Evolutionary conservation across 2,113 vertebrate genomes (phyloP), one percentile per base, ranked within the genome.

Genomic region (Pluvianellus socialis): DNA sequence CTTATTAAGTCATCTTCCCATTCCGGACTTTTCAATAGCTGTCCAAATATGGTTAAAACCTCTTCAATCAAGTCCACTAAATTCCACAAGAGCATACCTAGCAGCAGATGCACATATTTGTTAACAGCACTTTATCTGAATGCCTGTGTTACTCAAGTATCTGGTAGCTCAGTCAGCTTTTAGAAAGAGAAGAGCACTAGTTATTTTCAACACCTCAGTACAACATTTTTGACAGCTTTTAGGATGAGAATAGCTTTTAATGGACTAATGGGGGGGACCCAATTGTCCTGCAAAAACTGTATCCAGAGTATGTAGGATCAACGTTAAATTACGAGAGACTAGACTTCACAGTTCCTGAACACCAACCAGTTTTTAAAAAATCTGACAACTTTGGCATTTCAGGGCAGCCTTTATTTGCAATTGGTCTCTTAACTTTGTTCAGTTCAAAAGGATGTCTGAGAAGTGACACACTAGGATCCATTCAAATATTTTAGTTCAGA

Each of bases 361-460:
- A 0, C 2, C 1, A 0, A 44, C 30, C 8, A 53, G 13, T n/a
- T 56, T 70, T 70, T 70, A 20, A 3, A 6, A 8, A 75, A 50
- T 58, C 32, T 61, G 35, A 20, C 0, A 5, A 44, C 32, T 35
- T 49, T 50, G 16, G 4, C 47, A n/a, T 63, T 91, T 77, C 65
- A 5, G 56, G 68, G 24, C 40, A 68, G 35, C 35, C 35, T 91
- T 66, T 86, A 27, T 73, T 80, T 76, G 55, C 50, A 75, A 63
- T 63, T 49, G 35, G 22, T 71, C 17, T 70, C 45, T 75, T 55
- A 50, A 38, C 6, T 47, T 59, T 74, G 55, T 53, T 88, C 32
- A 22, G 6, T 79, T 79, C 40, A 26, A 90, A 87, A 89, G 32
- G 27, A 58, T 35, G 26, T 58, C 50, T 61, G 40, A 93, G 28